These are phyloP conservation scores for Pteromalus puparum DNA, from an alignment of 1,140 invertebrate genomes.

Conservation along the genomic window DNA sequence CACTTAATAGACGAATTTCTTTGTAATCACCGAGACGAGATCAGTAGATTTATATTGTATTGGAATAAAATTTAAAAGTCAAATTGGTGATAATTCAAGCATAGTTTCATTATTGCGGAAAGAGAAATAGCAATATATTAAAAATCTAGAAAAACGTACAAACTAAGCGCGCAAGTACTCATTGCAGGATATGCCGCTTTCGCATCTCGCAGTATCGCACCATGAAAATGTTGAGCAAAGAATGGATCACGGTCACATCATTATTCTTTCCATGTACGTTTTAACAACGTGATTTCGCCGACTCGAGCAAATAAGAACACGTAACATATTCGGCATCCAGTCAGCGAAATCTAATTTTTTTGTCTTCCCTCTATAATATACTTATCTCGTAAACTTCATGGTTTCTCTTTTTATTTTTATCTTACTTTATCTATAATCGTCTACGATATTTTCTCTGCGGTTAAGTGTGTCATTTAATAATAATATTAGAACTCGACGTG, in stretches of 20 bases:
- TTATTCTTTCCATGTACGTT: not conserved
- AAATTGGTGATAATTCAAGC: too few relatives aligned
- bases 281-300: constrained; percentile 6
- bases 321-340: not conserved
- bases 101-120: too few relatives aligned
- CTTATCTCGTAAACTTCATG: not conserved
- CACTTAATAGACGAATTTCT: not conserved
- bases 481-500: constrained; percentile 15
- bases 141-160: not conserved
- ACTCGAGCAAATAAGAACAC: constrained; percentile 6
- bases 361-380: not conserved
- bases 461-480: not conserved
- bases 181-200: not conserved
- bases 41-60: too few relatives aligned
- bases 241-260: not conserved
- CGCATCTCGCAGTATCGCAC: not conserved
- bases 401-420: not conserved
- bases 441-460: not conserved
- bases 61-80: too few relatives aligned
- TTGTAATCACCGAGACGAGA: too few relatives aligned
- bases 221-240: not conserved
- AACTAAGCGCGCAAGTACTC: constrained; percentile 1
- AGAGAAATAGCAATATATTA: constrained; percentile 14
- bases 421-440: not conserved
- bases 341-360: constrained; percentile 26